Conservation (phyloP, 2,113 vertebrate species). For the Podarcis muralis region DNA sequence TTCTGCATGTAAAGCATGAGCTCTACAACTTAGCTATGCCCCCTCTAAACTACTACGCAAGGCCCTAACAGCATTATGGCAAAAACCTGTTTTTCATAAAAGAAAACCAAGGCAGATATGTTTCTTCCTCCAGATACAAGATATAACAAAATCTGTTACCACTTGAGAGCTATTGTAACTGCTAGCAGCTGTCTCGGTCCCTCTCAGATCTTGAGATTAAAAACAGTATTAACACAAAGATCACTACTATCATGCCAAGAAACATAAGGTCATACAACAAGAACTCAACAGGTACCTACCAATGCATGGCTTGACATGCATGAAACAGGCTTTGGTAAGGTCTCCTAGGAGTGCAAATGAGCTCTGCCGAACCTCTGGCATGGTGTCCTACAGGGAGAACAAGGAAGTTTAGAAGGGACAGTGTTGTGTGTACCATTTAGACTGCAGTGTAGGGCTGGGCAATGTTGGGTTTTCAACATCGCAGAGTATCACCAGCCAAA, state of each 20-base stretch:
- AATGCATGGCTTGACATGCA: slow-evolving; percentile 94
- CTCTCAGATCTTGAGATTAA: slow-evolving; percentile 15
- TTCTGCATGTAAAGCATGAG: not conserved
- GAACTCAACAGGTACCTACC: slow-evolving; percentile 72
- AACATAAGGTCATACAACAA: not conserved
- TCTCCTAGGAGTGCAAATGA: slow-evolving; percentile 93
- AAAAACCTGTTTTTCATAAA: not conserved
- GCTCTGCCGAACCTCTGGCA: slow-evolving; percentile 96
- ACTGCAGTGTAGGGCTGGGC: not conserved
- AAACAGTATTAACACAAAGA: slow-evolving; percentile 20
- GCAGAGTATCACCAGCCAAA: no score
- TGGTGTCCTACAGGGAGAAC: slow-evolving; percentile 82
- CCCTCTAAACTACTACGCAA: not conserved
- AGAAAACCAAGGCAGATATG: not conserved
- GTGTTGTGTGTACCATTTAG: not conserved
- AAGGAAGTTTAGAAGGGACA: not conserved
- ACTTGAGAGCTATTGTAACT: not conserved
- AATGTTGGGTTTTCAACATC: no score
- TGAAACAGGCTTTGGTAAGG: slow-evolving; percentile 94
- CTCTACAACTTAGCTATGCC: not conserved
- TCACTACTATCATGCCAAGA: slow-evolving; percentile 13
- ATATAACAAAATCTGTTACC: no score
- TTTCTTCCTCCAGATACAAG: not conserved
- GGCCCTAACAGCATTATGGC: no score
- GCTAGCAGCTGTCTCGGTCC: not conserved